phyloP scores from a whole-genome alignment of 2,797 vertebrate species.

The Pangasius mekongensis region DNA sequence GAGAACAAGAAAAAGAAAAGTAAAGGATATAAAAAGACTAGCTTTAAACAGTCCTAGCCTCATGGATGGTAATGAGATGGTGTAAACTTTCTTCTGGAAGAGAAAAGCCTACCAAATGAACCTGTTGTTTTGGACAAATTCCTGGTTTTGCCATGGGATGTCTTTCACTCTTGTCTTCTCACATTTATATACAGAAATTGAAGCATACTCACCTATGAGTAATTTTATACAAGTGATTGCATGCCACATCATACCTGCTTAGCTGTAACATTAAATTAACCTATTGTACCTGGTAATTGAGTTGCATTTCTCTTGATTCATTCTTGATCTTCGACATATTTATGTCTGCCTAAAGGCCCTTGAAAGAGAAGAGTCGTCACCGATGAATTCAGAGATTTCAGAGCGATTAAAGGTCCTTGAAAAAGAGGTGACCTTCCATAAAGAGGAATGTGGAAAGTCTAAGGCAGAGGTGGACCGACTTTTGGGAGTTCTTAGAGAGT shows the following conservation, averaged over 20 bases:
- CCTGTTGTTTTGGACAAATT: not conserved
- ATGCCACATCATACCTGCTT: not conserved
- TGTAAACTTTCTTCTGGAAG: not conserved
- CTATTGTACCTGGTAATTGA: too few species aligned
- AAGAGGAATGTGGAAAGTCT: slow-evolving; percentile 88
- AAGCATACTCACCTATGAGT: not conserved
- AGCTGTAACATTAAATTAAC: not conserved
- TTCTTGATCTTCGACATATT: not conserved
- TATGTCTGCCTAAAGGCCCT: slow-evolving; percentile 74
- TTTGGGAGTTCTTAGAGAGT: slow-evolving; percentile 88
- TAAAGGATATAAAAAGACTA: not conserved
- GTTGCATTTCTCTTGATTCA: not conserved
- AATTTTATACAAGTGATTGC: not conserved
- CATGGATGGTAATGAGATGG: not conserved
- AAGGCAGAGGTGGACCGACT: slow-evolving; percentile 91
- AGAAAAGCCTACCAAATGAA: not conserved
- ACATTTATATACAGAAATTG: not conserved
- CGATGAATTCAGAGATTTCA: slow-evolving; percentile 86
- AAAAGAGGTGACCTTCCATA: slow-evolving; percentile 89
- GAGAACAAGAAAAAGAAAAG: not conserved
- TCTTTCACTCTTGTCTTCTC: too few species aligned
- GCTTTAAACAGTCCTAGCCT: not conserved
- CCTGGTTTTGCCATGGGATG: not conserved
- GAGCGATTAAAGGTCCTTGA: slow-evolving; percentile 90
- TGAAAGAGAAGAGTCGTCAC: slow-evolving; percentile 82